Evolutionary conservation across 92 coral and sea anemone genomes (phyloP), one percentile per base, ranked within the genome.

Genomic region (Porites cylindrica): DNA sequence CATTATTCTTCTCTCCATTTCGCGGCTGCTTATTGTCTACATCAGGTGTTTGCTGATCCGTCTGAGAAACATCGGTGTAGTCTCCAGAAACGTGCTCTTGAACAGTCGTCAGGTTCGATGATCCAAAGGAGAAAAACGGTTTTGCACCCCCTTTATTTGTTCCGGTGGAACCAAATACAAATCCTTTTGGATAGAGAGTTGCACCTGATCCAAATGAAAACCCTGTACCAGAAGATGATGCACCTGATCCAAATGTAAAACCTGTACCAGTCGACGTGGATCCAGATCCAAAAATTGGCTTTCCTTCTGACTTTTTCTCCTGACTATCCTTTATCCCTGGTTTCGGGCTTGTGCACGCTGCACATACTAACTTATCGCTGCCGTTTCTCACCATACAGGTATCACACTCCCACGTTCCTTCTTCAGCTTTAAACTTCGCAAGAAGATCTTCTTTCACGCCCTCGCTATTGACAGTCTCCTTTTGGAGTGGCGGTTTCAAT

Each of bases 341-440:
- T 71, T 91, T 91, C 10, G 66, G 51, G 32, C 70, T 64, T 67
- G 23, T 61, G 77, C 96, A 93, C 20, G 96, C 96, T 43, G 21
- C 81, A 81, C 96, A 93, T 21, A 14, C 54, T n/a, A 79, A 65
- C 51, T 72, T 58, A 18, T 93, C 88, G 4, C 66, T 76, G 64
- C 38, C 84, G 63, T 93, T 93, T 59, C 62, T 87, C n/a, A 91
- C 80, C 59, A 80, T 71, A 67, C 96, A 93, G 1, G n/a, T 66
- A 12, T 81, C 86, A 51, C 96, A 93, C 52, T 93, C 92, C 96
- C 96, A 93, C 0, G 96, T 87, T n/a, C 86, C 94, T 78, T 82
- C 76, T 0, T 82, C 76, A 1, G 92, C 81, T 75, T 87, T 82
- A 43, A 90, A 93, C 85, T 80, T 90, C 1, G 87, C 63, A 38